Evolutionary conservation across 2,113 vertebrate species (phyloP).

Genomic region (Dicrurus megarhynchus): DNA sequence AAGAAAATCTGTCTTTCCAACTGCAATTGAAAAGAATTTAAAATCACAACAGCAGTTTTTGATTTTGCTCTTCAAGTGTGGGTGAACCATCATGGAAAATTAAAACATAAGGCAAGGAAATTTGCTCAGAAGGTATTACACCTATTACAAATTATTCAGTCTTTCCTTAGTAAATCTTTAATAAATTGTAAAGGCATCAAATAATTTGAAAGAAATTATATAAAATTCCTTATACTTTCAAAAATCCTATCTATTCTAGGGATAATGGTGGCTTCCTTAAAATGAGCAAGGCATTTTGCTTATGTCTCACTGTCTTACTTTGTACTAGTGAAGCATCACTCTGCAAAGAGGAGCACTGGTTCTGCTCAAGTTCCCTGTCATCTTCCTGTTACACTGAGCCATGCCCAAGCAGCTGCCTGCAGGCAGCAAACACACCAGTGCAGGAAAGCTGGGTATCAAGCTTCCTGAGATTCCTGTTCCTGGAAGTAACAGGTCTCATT

Average conservation of each 20-base stretch:
- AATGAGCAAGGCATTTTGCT: neutral
- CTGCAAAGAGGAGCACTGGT: neutral
- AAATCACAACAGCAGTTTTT: constrained; percentile 31
- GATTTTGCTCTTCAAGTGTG: constrained; percentile 32
- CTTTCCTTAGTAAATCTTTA: constrained; percentile 8
- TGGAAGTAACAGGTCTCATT: neutral
- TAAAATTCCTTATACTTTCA: neutral
- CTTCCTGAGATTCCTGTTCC: neutral
- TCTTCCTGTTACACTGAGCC: neutral
- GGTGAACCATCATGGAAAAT: constrained; percentile 30
- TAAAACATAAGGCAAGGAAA: constrained; percentile 22
- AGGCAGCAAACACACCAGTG: neutral
- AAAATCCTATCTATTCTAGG: neutral
- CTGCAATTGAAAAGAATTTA: constrained; percentile 47
- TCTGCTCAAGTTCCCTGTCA: neutral
- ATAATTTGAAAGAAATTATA: constrained; percentile 26
- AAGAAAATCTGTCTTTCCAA: constrained; percentile 38
- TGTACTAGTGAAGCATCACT: neutral
- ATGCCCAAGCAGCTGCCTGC: neutral
- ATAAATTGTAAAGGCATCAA: constrained; percentile 26
- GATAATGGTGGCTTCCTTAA: neutral
- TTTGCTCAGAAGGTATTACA: constrained; percentile 34
- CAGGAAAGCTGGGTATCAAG: neutral
- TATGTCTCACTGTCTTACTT: neutral
- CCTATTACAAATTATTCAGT: constrained; percentile 28